Percentiles rank a stretch among this genome's conserved stretches.
phyloP scores from a whole-genome alignment of 2,113 vertebrate genomes.

The Leucosticte australis region DNA sequence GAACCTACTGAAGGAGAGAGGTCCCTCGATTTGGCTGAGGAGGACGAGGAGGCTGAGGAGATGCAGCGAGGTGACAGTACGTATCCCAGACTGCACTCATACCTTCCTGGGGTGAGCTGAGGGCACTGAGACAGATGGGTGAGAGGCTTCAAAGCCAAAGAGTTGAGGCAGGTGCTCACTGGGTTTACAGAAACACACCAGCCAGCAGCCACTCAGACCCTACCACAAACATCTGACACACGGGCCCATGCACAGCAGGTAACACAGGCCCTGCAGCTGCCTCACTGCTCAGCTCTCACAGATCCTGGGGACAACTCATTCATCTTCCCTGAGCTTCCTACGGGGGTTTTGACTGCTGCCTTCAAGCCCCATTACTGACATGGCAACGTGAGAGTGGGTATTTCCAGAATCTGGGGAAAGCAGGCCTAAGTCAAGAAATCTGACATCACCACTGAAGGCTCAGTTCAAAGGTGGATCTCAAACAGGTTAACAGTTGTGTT shows the following conservation, averaged over 20 bases:
- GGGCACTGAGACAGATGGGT: background rate
- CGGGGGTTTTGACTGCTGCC: background rate
- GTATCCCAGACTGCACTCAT: conserved; percentile 1
- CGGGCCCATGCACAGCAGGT: fast-evolving
- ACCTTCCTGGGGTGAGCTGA: background rate
- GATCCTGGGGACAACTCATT: background rate
- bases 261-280: background rate
- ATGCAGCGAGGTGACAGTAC: conserved; percentile 24
- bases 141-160: background rate
- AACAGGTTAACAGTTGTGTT: background rate
- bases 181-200: background rate
- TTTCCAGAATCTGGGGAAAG: background rate
- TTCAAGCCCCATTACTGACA: background rate
- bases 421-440: background rate
- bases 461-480: background rate
- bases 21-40: background rate
- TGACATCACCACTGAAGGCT: background rate
- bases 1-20: conserved; percentile 15
- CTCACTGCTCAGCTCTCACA: background rate
- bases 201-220: background rate
- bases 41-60: conserved; percentile 38
- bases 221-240: fast-evolving
- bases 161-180: background rate
- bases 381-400: fast-evolving
- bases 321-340: background rate